Evolutionary conservation across 2,113 vertebrate species (phyloP).

Genomic region (Pseudolaguvia tuberculata): DNA sequence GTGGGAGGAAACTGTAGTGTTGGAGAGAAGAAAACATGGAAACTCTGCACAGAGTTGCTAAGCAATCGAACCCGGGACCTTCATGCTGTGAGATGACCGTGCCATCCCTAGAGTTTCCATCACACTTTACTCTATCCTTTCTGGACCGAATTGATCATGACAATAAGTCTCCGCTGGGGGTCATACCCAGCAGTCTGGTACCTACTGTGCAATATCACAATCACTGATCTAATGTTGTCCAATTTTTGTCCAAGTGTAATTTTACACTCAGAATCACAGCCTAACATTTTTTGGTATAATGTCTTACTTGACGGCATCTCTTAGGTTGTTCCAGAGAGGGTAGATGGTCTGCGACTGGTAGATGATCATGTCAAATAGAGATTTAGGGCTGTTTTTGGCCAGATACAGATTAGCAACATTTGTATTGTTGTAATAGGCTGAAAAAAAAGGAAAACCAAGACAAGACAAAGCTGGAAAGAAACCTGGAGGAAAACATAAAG

Average conservation of each 20-base stretch:
- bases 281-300: not conserved
- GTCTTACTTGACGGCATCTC: slow-evolving; percentile 65
- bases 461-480: not conserved
- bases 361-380: slow-evolving; percentile 64
- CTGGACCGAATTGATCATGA: too few species aligned
- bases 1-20: too few species aligned
- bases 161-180: too few species aligned
- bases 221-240: not conserved
- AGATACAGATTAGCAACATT: slow-evolving; percentile 68
- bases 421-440: slow-evolving; percentile 67
- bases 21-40: too few species aligned
- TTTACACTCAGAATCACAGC: not conserved
- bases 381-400: slow-evolving; percentile 64
- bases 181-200: too few species aligned
- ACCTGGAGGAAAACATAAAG: not conserved
- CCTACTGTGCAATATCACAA: not conserved
- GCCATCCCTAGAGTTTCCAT: too few species aligned
- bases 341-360: slow-evolving; percentile 70
- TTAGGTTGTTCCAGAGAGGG: slow-evolving; percentile 69
- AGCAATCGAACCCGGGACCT: too few species aligned
- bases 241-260: not conserved
- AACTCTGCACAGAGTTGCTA: too few species aligned
- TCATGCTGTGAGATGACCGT: too few species aligned
- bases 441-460: not conserved
- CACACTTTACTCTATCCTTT: too few species aligned